These are phyloP conservation scores for Trypoxylon attenuatum DNA, from an alignment of 2,888 invertebrate species.

Conservation along the genomic window DNA sequence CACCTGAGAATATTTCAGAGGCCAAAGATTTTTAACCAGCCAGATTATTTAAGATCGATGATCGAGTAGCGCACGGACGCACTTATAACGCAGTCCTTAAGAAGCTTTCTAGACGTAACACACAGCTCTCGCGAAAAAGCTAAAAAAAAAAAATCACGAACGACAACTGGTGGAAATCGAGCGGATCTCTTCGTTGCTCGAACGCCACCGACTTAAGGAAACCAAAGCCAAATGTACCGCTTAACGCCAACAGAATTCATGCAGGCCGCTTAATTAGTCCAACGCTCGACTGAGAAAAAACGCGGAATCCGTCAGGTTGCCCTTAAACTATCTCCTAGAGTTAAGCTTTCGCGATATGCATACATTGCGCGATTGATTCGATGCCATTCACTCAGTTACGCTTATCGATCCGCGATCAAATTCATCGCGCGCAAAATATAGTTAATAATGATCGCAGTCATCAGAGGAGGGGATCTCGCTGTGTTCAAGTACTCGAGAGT, in stretches of 20 bases:
- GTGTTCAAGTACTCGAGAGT: too few relatives aligned
- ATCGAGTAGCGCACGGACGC: not conserved
- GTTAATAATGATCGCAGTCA: too few relatives aligned
- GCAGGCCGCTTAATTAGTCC: conserved; percentile 4
- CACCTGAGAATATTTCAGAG: not conserved
- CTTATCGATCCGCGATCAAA: conserved; percentile 23
- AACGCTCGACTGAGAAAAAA: conserved; percentile 33
- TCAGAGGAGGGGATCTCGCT: too few relatives aligned
- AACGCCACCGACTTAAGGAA: too few relatives aligned
- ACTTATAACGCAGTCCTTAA: not conserved
- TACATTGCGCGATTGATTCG: conserved; percentile 24
- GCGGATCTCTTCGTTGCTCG: too few relatives aligned
- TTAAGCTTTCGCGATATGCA: conserved; percentile 20
- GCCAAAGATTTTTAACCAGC: not conserved
- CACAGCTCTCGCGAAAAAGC: too few relatives aligned
- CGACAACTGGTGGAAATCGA: too few relatives aligned
- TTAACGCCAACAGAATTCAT: not conserved
- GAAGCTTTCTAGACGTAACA: not conserved
- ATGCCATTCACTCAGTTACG: conserved; percentile 10
- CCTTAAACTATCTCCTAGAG: conserved; percentile 20
- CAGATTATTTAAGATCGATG: not conserved
- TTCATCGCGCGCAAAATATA: too few relatives aligned
- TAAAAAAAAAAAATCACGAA: too few relatives aligned
- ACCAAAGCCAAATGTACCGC: not conserved
- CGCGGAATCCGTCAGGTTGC: conserved; percentile 2